phyloP scores from a whole-genome alignment of 1,140 invertebrate genomes.

The Brachionus plicatilis region DNA sequence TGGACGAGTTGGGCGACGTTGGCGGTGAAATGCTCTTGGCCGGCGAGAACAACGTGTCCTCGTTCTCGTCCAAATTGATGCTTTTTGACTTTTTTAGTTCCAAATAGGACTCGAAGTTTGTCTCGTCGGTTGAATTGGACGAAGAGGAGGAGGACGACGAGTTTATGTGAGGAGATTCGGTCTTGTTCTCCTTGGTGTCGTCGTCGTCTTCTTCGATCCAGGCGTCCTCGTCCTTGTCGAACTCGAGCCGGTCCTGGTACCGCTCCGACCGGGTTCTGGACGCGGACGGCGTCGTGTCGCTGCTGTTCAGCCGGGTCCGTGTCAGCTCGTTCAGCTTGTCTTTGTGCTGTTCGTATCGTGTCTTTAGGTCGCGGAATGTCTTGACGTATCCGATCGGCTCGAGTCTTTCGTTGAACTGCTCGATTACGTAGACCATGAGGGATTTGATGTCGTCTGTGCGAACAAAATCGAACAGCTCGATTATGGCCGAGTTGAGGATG shows the following conservation, averaged over 20 bases:
- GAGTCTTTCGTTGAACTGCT: constrained; percentile 82
- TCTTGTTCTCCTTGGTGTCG: background rate
- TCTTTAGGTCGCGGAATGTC: constrained; percentile 85
- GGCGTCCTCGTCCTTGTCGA: constrained; percentile 74
- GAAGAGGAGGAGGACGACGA: background rate
- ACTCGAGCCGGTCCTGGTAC: constrained; percentile 37
- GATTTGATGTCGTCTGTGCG: constrained; percentile 81
- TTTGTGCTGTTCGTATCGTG: constrained; percentile 86
- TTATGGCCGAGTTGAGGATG: constrained; percentile 92
- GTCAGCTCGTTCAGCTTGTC: constrained; percentile 57
- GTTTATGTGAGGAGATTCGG: background rate
- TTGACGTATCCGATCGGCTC: constrained; percentile 92
- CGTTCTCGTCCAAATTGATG: constrained; percentile 1
- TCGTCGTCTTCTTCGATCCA: constrained; percentile 42
- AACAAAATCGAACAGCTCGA: constrained; percentile 99
- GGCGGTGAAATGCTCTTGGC: background rate
- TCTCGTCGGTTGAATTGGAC: background rate
- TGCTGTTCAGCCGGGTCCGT: background rate
- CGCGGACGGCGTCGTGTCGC: background rate
- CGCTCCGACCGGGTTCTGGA: background rate
- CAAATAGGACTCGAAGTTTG: background rate
- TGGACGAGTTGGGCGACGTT: background rate
- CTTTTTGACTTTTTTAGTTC: constrained; percentile 5
- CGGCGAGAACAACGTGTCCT: constrained; percentile 16
- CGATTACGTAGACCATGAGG: constrained; percentile 85